Base-by-base conservation (phyloP, 2,888 invertebrate species). In the Ophion ellenae region DNA sequence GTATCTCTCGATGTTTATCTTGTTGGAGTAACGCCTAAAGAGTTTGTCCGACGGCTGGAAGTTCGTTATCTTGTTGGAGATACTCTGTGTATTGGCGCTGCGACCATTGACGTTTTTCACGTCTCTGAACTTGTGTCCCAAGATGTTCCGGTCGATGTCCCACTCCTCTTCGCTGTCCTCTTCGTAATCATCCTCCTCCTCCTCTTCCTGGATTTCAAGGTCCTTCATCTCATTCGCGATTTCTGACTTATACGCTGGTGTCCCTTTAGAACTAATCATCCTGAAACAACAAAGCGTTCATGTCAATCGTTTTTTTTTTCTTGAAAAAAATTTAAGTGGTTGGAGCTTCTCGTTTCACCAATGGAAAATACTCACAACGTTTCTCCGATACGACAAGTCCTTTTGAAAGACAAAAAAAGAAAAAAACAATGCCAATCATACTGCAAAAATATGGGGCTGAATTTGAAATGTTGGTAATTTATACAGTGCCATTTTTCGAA, bases 1-100 rank as follows among this genome's bases (percentile, higher is more conserved):
- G 92, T 98, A 98, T 92, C 96, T 96, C 85, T 98, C 97, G 0
- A 98, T 96, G 94, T 97, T 98, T 40, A 98, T 97, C 94, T 97
- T 98, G 88, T 97, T 96, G 0, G 96, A 95, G 92, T 96, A 98
- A 85, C 96, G 96, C 86, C 96, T 96, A 85, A 97, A 96, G 0
- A 98, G 92, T 90, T 98, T 98, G 84, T 98, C 97, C 47, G 95
- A 95, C 0, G 98, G 98, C 92, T 98, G 98, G 91, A 95, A 98
- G 82, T 95, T 95, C 71, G 94, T 95, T 9, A 97, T 90, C 94
- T 96, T 97, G 74, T 95, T 95, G 0, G 96, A 95, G 20, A 93
- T 93, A 63, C 93, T 93, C 93, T 96, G 96, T 2, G 94, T 90
- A 91, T 96, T 96, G 14, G 88, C 88, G 85, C 90, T 89, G 47